Evolutionary conservation across 2,888 invertebrate genomes (phyloP).

Genomic region (Caenorhabditis becei): DNA sequence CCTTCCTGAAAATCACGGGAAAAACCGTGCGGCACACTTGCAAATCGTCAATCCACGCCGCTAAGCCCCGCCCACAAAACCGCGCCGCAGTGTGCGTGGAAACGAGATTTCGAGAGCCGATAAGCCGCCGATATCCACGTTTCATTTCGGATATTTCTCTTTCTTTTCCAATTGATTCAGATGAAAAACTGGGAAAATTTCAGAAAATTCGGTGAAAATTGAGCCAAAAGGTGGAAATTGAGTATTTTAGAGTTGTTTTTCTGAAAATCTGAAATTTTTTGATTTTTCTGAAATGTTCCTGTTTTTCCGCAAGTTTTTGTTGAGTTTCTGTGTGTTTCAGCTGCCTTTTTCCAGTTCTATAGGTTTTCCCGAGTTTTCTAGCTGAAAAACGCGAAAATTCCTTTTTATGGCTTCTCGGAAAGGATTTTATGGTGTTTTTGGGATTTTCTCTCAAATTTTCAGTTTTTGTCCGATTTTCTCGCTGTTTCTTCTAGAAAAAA

Average conservation of each 20-base stretch:
- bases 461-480: too few relatives aligned
- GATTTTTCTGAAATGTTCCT: not conserved
- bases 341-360: too few relatives aligned
- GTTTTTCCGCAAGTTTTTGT: too few relatives aligned
- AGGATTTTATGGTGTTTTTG: too few relatives aligned
- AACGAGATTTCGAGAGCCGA: constrained; percentile 51
- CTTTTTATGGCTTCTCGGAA: too few relatives aligned
- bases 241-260: too few relatives aligned
- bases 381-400: too few relatives aligned
- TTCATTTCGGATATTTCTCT: not conserved
- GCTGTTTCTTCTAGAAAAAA: too few relatives aligned
- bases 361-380: too few relatives aligned
- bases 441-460: too few relatives aligned
- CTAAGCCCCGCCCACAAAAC: constrained; percentile 39
- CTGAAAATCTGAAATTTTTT: not conserved
- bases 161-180: not conserved
- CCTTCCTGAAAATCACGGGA: not conserved
- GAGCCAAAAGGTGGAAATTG: not conserved
- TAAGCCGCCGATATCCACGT: constrained; percentile 43
- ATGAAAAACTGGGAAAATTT: not conserved
- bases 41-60: constrained; percentile 27
- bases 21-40: constrained; percentile 27
- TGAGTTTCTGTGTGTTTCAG: too few relatives aligned
- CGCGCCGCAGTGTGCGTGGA: constrained; percentile 48
- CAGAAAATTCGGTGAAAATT: not conserved